Conservation (phyloP, 2,797 vertebrate species). For the Ctenopoma multispine region DNA sequence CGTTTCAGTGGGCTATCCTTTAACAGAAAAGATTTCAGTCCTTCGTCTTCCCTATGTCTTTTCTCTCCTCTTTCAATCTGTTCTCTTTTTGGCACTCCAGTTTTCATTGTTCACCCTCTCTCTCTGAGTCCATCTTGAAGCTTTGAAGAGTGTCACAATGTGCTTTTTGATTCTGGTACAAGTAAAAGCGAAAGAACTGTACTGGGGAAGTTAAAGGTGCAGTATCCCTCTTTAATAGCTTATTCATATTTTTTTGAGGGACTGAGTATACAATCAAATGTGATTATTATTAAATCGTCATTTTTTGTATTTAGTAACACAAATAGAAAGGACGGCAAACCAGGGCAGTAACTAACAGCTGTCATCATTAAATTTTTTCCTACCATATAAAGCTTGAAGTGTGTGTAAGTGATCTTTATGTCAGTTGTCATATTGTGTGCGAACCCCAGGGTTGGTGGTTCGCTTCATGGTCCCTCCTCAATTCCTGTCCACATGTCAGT, state of each 20-base stretch:
- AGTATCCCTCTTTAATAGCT: conserved; percentile 12
- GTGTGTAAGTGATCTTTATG: too few species aligned
- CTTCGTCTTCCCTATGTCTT: conserved; percentile 61
- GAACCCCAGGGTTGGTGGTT: too few species aligned
- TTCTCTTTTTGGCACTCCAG: conserved; percentile 38
- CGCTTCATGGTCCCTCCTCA: too few species aligned
- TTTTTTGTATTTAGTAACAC: not conserved
- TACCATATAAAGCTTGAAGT: too few species aligned
- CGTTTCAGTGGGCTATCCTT: conserved; percentile 71
- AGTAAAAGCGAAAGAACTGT: conserved; percentile 27
- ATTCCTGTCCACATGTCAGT: too few species aligned
- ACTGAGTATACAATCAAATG: conserved; percentile 8
- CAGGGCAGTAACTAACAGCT: too few species aligned
- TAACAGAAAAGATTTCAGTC: conserved; percentile 65
- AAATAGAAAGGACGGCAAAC: not conserved
- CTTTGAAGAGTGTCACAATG: conserved; percentile 56
- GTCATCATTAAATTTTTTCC: too few species aligned
- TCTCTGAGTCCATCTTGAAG: conserved; percentile 39
- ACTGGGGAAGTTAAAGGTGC: conserved; percentile 25
- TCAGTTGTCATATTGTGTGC: too few species aligned
- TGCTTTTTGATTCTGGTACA: conserved; percentile 49
- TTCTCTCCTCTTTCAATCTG: conserved; percentile 40
- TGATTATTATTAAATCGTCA: not conserved
- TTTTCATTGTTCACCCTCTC: conserved; percentile 51
- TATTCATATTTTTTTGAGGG: not conserved